Conservation (phyloP, 2,113 vertebrate species). For the Corynorhinus townsendii region DNA sequence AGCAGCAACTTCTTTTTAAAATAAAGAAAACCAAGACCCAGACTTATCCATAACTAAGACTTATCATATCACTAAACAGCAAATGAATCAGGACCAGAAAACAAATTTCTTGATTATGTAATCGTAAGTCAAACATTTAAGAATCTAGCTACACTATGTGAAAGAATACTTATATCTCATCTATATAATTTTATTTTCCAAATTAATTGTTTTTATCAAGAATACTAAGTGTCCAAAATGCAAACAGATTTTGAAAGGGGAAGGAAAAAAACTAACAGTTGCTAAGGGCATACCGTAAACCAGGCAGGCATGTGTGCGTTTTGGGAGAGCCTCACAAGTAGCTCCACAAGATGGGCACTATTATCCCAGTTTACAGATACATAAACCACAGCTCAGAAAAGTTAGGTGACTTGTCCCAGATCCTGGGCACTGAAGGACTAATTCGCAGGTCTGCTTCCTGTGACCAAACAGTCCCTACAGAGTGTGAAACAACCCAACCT, state of each 20-base stretch:
- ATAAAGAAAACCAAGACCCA: neutral
- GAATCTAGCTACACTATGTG: neutral
- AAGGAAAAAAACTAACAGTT: neutral
- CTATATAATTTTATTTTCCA: neutral
- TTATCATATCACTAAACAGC: neutral
- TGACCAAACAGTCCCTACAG: neutral
- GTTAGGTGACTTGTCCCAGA: neutral
- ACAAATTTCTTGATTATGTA: neutral
- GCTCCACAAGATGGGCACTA: neutral
- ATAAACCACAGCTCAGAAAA: neutral
- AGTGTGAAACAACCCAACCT: neutral
- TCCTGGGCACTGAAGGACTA: neutral
- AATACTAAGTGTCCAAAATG: neutral
- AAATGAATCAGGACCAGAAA: neutral
- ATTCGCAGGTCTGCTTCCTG: neutral
- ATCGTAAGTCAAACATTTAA: neutral
- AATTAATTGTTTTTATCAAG: neutral
- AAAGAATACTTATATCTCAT: neutral
- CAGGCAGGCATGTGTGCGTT: accelerated
- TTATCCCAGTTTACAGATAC: neutral
- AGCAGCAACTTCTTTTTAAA: neutral
- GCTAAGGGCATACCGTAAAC: neutral
- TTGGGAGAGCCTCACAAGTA: neutral
- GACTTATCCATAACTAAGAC: neutral
- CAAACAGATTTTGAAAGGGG: neutral